Percentiles rank a stretch among this genome's conserved stretches.
Conservation (phyloP, 2,113 vertebrate genomes). For the Neodon shergylaensis region DNA sequence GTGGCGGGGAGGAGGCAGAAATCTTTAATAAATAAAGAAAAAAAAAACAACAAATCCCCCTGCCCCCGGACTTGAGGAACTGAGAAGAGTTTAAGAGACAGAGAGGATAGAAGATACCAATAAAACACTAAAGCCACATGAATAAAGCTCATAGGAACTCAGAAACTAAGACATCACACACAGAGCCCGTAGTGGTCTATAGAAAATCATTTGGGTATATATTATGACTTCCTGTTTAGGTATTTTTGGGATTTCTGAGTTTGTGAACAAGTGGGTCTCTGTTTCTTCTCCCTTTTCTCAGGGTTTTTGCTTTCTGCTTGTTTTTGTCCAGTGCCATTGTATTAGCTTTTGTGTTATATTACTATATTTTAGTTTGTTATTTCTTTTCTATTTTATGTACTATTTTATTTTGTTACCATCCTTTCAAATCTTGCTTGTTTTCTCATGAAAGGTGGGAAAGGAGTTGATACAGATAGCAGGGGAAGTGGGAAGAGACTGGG, state of each 20-base stretch:
- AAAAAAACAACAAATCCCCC: not conserved
- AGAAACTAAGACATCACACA: not conserved
- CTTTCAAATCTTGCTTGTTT: not conserved
- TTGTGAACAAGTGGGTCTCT: not conserved
- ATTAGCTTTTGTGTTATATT: not conserved
- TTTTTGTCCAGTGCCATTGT: not conserved
- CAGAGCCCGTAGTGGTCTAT: not conserved
- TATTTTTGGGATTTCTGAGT: not conserved
- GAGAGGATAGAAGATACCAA: not conserved
- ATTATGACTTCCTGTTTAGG: not conserved
- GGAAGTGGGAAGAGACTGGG: not conserved
- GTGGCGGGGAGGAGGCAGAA: too few species aligned
- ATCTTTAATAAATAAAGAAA: too few species aligned
- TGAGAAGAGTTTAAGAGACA: not conserved
- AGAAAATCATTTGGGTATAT: not conserved
- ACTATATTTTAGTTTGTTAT: not conserved
- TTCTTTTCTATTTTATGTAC: not conserved
- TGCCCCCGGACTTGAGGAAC: fast-evolving
- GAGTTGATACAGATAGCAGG: not conserved
- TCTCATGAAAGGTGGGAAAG: not conserved
- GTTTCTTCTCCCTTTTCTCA: not conserved
- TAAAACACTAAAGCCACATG: not conserved
- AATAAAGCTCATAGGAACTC: not conserved
- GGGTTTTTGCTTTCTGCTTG: not conserved
- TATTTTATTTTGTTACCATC: not conserved